A percentile compares a stretch with the other conserved stretches of the same genome.
phyloP scores from a whole-genome alignment of 2,797 vertebrate genomes.

The Phaenicophaeus curvirostris region DNA sequence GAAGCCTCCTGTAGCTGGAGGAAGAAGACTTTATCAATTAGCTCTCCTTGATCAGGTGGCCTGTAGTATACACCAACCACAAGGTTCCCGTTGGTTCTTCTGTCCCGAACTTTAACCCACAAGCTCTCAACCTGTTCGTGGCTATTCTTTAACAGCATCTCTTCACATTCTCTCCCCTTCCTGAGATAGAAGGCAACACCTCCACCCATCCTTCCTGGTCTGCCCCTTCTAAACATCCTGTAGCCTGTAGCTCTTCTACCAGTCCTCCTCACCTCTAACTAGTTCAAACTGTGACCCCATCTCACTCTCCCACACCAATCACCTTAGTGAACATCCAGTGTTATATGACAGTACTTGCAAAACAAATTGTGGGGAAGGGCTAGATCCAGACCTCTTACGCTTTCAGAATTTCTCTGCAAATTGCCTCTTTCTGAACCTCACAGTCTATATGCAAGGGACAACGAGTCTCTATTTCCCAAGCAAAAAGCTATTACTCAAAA shows the following conservation, averaged over 20 bases:
- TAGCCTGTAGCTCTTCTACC: background rate
- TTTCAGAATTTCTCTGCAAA: background rate
- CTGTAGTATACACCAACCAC: no score
- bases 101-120: no score
- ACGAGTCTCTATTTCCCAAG: background rate
- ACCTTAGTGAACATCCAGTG: accelerated
- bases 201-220: no score
- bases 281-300: background rate
- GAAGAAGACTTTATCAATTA: no score
- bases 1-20: no score
- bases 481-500: background rate
- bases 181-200: no score
- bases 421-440: background rate
- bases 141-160: no score
- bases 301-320: background rate
- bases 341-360: background rate
- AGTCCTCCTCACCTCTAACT: background rate
- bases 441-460: background rate
- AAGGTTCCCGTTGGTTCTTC: no score
- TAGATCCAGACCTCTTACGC: background rate
- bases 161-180: no score
- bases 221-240: no score
- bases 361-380: background rate
- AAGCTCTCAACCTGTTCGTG: no score
- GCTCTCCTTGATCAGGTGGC: no score